Conservation (phyloP, 64 coral and sea anemone species). For the Montipora cactus region DNA sequence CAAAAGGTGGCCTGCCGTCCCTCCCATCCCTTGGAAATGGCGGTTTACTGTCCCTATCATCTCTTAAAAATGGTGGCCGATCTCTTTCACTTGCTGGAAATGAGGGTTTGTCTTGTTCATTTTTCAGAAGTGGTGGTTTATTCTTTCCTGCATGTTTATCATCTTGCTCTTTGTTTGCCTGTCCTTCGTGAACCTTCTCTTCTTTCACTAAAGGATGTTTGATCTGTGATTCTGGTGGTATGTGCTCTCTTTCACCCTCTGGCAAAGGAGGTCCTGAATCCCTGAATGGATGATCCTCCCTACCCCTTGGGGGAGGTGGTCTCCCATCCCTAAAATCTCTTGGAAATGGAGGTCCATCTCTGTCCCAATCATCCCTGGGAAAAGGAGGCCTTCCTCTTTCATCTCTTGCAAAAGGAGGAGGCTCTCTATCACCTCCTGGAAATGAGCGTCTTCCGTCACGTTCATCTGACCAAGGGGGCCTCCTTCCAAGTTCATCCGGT, state of each 20-base stretch:
- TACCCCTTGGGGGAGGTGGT: slow-evolving; percentile 1
- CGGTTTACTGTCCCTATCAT: slow-evolving; percentile 41
- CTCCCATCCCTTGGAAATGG: slow-evolving; percentile 24
- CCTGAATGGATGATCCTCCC: neutral
- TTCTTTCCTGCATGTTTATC: neutral
- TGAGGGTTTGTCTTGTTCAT: slow-evolving; percentile 1
- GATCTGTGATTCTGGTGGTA: neutral
- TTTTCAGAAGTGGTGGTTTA: neutral
- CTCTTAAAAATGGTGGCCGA: slow-evolving; percentile 19
- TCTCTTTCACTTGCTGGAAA: slow-evolving; percentile 14
- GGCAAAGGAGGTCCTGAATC: neutral
- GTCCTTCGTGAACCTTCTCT: neutral
- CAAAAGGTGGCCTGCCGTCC: slow-evolving; percentile 23
- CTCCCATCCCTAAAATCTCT: neutral
- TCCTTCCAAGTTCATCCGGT: neutral
- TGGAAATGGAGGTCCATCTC: neutral
- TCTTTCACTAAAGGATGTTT: neutral
- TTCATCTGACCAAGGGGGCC: slow-evolving; percentile 9
- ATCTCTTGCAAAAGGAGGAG: neutral
- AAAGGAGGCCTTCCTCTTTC: slow-evolving; percentile 24
- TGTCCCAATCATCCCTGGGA: slow-evolving; percentile 9
- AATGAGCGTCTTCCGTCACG: neutral
- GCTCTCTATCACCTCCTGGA: slow-evolving; percentile 23
- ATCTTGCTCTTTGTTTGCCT: neutral
- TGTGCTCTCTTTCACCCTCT: neutral